These are phyloP conservation scores for Atta cephalotes DNA, from an alignment of 1,140 invertebrate species.

Conservation along the genomic window DNA sequence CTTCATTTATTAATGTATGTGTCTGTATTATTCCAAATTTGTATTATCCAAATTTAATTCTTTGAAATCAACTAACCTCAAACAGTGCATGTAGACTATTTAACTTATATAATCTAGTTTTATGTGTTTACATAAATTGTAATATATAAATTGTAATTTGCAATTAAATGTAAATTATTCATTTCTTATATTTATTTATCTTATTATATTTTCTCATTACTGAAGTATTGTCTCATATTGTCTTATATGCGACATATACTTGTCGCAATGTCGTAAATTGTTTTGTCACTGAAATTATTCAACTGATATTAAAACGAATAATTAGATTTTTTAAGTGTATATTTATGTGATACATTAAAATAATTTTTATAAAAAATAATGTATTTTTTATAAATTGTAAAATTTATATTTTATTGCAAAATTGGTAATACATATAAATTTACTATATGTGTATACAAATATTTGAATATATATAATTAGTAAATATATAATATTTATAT, in stretches of 20 bases:
- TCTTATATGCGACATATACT: neutral
- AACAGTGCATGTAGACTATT: neutral
- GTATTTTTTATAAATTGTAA: neutral
- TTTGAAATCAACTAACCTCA: constrained; percentile 14
- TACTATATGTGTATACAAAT: neutral
- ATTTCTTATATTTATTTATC: neutral
- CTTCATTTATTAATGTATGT: neutral
- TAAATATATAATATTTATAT: neutral
- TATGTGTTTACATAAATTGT: neutral
- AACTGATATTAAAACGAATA: neutral
- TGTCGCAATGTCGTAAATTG: neutral
- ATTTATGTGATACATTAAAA: neutral
- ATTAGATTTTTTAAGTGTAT: neutral
- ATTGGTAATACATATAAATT: neutral
- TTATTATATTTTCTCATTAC: neutral
- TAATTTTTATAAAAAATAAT: neutral
- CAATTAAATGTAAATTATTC: neutral
- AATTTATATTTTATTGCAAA: neutral
- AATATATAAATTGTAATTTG: neutral
- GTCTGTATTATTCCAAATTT: no score
- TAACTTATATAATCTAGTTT: neutral
- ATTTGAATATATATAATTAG: neutral
- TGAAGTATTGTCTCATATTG: neutral
- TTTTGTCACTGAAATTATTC: neutral
- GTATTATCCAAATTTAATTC: neutral